Conservation (phyloP, 1,140 invertebrate species). For the Trigoniulus corallinus region DNA sequence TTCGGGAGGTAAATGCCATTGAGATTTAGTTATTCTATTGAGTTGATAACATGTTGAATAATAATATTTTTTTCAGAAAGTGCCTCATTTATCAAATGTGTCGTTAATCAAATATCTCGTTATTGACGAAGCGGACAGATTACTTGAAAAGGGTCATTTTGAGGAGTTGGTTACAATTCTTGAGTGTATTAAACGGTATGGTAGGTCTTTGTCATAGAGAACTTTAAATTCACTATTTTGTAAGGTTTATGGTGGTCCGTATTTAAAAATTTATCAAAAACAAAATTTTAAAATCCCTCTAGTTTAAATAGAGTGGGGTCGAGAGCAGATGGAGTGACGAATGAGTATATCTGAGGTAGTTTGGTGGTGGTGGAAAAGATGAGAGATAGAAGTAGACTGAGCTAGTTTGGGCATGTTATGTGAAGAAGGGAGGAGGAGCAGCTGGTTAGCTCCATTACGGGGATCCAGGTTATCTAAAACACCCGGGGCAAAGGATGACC, state of each 20-base stretch:
- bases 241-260: not conserved
- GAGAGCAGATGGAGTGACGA: too few species aligned
- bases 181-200: conserved; percentile 55
- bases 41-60: not conserved
- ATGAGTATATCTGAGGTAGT: too few species aligned
- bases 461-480: too few species aligned
- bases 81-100: conserved; percentile 25
- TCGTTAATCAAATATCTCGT: conserved; percentile 51
- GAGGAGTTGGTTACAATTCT: conserved; percentile 72
- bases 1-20: conserved; percentile 37
- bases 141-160: conserved; percentile 95
- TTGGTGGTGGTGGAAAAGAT: too few species aligned
- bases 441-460: too few species aligned
- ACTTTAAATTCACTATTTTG: not conserved
- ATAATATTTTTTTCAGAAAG: conserved; percentile 14
- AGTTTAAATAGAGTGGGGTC: too few species aligned
- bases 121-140: conserved; percentile 96
- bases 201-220: conserved; percentile 14
- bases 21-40: not conserved
- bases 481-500: too few species aligned
- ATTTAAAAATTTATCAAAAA: too few species aligned
- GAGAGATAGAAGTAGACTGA: too few species aligned
- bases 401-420: too few species aligned
- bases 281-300: too few species aligned
- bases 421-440: too few species aligned